Percentiles rank a stretch among this genome's conserved stretches.
These are phyloP conservation scores for Megaceryle torquata DNA, from an alignment of 2,113 vertebrate genomes.

Conservation along the genomic window DNA sequence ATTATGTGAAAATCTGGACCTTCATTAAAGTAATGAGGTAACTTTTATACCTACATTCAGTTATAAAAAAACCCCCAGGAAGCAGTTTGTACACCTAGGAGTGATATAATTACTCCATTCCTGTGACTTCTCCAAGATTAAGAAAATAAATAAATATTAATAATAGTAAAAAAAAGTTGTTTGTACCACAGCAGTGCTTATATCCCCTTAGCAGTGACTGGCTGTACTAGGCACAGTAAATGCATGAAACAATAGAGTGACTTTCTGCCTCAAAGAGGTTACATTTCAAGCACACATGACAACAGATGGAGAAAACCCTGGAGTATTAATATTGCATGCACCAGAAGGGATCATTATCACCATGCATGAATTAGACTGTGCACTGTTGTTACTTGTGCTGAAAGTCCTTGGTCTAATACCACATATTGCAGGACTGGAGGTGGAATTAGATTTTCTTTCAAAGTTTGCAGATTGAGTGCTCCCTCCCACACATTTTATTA, in stretches of 20 bases:
- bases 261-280: neutral
- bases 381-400: neutral
- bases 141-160: neutral
- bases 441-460: slow-evolving; percentile 39
- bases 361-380: neutral
- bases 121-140: neutral
- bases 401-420: slow-evolving; percentile 18
- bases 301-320: slow-evolving; percentile 36
- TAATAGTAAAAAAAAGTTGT: neutral
- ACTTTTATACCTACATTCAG: neutral
- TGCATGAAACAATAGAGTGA: neutral
- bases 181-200: neutral
- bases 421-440: neutral
- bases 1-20: neutral
- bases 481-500: slow-evolving; percentile 28
- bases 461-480: neutral
- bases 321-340: slow-evolving; percentile 17
- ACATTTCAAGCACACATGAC: neutral
- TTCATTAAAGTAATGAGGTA: neutral
- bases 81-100: neutral
- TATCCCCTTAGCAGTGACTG: neutral
- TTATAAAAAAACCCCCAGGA: neutral
- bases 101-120: neutral
- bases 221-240: neutral
- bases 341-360: slow-evolving; percentile 9